Conservation (phyloP, 2,797 vertebrate genomes). For the Podarcis siculus region DNA sequence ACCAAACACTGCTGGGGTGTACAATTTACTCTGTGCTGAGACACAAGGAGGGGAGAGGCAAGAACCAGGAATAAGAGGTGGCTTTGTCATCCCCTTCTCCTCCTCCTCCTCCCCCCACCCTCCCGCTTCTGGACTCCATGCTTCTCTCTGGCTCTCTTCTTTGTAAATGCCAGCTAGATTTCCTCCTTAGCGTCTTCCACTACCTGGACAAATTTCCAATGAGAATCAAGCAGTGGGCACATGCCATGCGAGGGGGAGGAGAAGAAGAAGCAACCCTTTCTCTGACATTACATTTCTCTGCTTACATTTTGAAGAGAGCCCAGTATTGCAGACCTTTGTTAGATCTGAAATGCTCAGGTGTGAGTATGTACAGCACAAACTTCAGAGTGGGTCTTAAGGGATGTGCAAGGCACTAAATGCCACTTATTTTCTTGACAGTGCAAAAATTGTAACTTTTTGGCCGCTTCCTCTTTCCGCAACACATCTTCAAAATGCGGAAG, state of each 20-base stretch:
- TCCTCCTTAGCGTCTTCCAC: conserved; percentile 20
- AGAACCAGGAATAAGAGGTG: conserved; percentile 23
- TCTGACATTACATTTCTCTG: background rate
- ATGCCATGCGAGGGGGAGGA: background rate
- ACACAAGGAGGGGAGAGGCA: conserved; percentile 41
- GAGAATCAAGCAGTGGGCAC: background rate
- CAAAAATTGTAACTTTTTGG: background rate
- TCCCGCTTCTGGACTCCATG: background rate
- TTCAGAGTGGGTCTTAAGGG: background rate
- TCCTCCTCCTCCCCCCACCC: background rate
- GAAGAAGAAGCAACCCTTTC: background rate
- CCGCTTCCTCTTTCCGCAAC: background rate
- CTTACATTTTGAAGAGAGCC: background rate
- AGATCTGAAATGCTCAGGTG: background rate
- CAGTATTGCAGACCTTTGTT: background rate
- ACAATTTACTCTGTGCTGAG: conserved; percentile 28
- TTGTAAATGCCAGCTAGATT: background rate
- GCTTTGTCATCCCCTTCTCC: background rate
- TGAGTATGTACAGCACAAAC: too few species aligned
- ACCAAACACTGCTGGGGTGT: conserved; percentile 16
- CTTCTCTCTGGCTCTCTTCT: background rate
- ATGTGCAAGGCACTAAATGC: background rate
- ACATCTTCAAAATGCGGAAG: background rate
- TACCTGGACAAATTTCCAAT: conserved; percentile 21
- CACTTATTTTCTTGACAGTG: background rate